phyloP scores from a whole-genome alignment of 1,140 invertebrate genomes.

The Aphelinus certus region DNA sequence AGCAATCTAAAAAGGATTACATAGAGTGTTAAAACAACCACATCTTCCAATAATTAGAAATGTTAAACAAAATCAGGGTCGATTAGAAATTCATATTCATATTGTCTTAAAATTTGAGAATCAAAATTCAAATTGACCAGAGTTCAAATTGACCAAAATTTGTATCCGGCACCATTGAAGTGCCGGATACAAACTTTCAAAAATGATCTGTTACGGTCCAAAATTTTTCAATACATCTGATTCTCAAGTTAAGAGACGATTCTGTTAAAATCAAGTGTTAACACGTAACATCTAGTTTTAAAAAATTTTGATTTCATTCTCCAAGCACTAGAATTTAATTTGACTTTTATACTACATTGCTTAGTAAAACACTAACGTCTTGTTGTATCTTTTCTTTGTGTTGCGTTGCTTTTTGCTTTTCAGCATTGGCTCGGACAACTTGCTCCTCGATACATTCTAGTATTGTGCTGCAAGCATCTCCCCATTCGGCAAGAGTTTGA shows the following conservation, averaged over 20 bases:
- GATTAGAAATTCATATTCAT: not conserved
- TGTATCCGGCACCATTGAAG: too few relatives aligned
- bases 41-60: too few relatives aligned
- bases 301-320: not conserved
- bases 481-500: constrained; percentile 87
- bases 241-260: too few relatives aligned
- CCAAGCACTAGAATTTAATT: not conserved
- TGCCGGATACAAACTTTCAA: too few relatives aligned
- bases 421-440: constrained; percentile 85
- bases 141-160: too few relatives aligned
- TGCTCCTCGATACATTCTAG: constrained; percentile 89
- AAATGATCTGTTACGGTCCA: too few relatives aligned
- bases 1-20: constrained; percentile 50
- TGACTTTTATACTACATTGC: constrained; percentile 19
- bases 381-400: constrained; percentile 87
- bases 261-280: too few relatives aligned
- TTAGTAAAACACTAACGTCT: constrained; percentile 71
- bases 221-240: too few relatives aligned
- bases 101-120: not conserved
- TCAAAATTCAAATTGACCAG: too few relatives aligned
- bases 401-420: constrained; percentile 83
- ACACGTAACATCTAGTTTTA: not conserved
- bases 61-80: too few relatives aligned
- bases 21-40: too few relatives aligned
- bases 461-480: constrained; percentile 89